Conservation (phyloP, 2,797 vertebrate genomes). For the Trachops cirrhosus region DNA sequence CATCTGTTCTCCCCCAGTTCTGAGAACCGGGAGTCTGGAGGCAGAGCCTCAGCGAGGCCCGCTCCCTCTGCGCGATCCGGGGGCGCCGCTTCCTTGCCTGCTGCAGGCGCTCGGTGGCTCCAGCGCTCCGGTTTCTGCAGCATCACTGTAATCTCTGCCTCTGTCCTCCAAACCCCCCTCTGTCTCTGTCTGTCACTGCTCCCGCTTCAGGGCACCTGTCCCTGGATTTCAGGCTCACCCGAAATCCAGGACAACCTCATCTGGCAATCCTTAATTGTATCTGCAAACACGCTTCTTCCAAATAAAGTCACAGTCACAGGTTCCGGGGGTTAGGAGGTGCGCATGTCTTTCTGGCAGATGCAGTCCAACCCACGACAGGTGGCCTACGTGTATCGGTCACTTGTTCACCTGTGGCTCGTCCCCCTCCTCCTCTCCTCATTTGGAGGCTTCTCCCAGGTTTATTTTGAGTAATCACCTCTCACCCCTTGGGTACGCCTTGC, state of each 20-base stretch:
- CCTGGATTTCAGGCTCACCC: neutral
- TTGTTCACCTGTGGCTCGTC: neutral
- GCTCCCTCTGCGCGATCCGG: rapidly evolving
- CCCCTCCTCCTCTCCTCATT: neutral
- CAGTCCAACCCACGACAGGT: neutral
- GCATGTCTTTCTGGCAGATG: neutral
- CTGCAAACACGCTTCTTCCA: neutral
- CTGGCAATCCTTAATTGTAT: neutral
- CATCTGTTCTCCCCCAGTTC: neutral
- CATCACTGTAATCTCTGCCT: rapidly evolving
- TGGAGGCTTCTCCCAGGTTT: neutral
- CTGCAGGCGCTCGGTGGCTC: neutral
- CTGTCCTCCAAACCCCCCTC: neutral
- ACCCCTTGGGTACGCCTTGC: neutral
- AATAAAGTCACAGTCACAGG: neutral
- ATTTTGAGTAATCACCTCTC: neutral
- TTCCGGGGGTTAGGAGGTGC: neutral
- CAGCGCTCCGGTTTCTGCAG: no score
- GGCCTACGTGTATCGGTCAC: no score
- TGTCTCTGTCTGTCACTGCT: neutral
- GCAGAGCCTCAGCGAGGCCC: neutral
- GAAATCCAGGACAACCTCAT: neutral
- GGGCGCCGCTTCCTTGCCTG: rapidly evolving
- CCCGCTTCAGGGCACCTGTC: neutral
- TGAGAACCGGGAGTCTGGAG: neutral